Base-by-base conservation (phyloP, 2,797 vertebrate genomes). In the Gobionotothen gibberifrons region DNA sequence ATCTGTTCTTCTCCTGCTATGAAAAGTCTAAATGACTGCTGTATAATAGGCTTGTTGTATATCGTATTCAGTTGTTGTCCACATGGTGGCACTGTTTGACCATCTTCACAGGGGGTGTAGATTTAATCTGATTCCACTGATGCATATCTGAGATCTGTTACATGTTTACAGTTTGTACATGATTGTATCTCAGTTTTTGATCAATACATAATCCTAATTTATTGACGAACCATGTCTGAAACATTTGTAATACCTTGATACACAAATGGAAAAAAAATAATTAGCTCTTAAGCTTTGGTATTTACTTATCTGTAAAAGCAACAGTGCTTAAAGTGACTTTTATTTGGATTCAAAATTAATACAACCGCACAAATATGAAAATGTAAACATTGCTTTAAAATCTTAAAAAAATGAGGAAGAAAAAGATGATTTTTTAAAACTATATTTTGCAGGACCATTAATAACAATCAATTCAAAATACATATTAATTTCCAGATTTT, bases 51-150 rank as follows among this genome's bases (percentile, higher is more conserved):
- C 39, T 19, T 22, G 0, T 55, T 17, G 29, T 55, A 9, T 17
- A 16, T 69, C 9, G 16, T 15, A 9, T 19, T 9, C n/a, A 16
- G 15, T 14, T 58, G 53, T 12, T 77, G 19, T 82, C 78, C 84
- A 85, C 64, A 56, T 58, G 74, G 59, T 78, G 87, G 69, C 75
- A 60, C 72, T 83, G 58, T 76, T 3, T 1, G 12, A 51, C 64
- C 14, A 2, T 26, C 19, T 40, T 46, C 5, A 43, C 3, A 59
- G 21, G 6, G 26, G 21, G 16, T 8, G 8, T 72, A 53, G 15
- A 15, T 9, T 21, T 56, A 7, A 7, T 71, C 36, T 22, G 59
- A n/a, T 26, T 47, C 2, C 0, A 11, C 17, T 62, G 9, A 54
- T 70, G 6, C 14, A 51, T 59, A 43, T 63, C 1, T 6, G 46